Percentiles rank a stretch among this genome's conserved stretches.
Evolutionary conservation across 2,113 vertebrate species (phyloP).

Genomic region (Todiramphus saurophagus): DNA sequence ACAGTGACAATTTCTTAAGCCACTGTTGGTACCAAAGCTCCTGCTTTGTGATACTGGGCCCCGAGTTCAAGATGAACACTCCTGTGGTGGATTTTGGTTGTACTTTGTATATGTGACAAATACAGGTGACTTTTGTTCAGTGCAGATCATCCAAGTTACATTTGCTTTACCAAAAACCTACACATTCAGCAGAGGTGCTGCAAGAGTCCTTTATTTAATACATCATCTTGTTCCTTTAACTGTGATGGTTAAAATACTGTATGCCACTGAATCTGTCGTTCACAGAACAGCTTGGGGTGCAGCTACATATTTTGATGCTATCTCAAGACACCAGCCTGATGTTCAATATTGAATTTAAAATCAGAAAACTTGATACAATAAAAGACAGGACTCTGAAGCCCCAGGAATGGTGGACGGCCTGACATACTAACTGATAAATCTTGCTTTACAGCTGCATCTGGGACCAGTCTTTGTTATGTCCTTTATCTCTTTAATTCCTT

Average conservation of each 20-base stretch:
- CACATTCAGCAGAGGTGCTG: neutral
- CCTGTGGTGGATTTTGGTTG: neutral
- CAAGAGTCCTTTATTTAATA: neutral
- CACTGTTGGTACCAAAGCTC: neutral
- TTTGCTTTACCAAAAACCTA: neutral
- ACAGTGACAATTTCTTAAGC: neutral
- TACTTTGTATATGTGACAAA: neutral
- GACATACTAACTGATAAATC: slow-evolving; percentile 27
- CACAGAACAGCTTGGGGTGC: neutral
- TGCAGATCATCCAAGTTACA: neutral
- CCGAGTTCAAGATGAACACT: neutral
- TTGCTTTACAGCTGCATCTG: slow-evolving; percentile 54
- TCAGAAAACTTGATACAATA: slow-evolving; percentile 12
- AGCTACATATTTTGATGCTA: neutral
- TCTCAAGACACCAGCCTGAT: neutral
- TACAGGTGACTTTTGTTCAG: neutral
- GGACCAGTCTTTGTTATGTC: slow-evolving; percentile 26
- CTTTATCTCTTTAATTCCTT: slow-evolving; percentile 69
- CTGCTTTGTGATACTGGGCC: neutral
- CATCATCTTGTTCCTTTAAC: neutral
- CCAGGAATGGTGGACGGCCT: slow-evolving; percentile 17
- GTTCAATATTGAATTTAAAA: slow-evolving; percentile 47
- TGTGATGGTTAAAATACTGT: neutral
- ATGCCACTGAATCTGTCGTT: neutral
- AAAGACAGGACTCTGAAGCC: neutral